Evolutionary conservation across 2,888 invertebrate species (phyloP).

Genomic region (Oeneis ivallda): DNA sequence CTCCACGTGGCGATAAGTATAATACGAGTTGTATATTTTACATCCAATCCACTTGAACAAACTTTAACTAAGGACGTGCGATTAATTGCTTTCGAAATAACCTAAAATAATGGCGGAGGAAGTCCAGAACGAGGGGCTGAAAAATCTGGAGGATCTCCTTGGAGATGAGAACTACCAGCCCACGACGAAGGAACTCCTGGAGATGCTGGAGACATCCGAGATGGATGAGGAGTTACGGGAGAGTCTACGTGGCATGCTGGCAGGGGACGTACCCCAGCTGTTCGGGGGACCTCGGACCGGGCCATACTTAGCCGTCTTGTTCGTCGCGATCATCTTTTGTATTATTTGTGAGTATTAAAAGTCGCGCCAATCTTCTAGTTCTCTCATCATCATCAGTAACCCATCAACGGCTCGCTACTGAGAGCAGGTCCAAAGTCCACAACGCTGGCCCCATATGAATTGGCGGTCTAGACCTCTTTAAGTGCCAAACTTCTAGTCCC

Average conservation of each 20-base stretch:
- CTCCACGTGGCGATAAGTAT: constrained; percentile 49
- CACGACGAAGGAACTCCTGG: constrained; percentile 79
- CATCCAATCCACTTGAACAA: constrained; percentile 10
- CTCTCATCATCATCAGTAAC: too few species aligned
- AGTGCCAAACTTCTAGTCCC: too few species aligned
- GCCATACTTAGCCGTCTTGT: constrained; percentile 53
- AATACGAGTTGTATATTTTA: constrained; percentile 10
- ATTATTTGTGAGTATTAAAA: constrained; percentile 55
- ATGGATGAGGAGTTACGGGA: constrained; percentile 84
- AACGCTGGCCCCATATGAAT: too few species aligned
- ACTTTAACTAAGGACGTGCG: neutral
- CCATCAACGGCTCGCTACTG: too few species aligned
- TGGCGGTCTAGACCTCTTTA: too few species aligned
- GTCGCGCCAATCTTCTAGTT: neutral
- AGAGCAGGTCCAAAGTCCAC: too few species aligned
- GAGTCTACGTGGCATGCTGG: constrained; percentile 77
- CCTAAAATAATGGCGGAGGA: constrained; percentile 12
- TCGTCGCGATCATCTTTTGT: constrained; percentile 60
- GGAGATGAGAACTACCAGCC: constrained; percentile 59
- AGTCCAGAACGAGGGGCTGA: constrained; percentile 37
- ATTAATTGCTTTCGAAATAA: neutral
- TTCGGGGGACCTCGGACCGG: constrained; percentile 54
- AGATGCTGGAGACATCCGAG: constrained; percentile 81
- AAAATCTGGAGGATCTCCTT: constrained; percentile 56
- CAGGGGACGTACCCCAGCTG: constrained; percentile 66